These are phyloP conservation scores for Oligia fasciuncula DNA, from an alignment of 2,888 invertebrate species.

Conservation along the genomic window DNA sequence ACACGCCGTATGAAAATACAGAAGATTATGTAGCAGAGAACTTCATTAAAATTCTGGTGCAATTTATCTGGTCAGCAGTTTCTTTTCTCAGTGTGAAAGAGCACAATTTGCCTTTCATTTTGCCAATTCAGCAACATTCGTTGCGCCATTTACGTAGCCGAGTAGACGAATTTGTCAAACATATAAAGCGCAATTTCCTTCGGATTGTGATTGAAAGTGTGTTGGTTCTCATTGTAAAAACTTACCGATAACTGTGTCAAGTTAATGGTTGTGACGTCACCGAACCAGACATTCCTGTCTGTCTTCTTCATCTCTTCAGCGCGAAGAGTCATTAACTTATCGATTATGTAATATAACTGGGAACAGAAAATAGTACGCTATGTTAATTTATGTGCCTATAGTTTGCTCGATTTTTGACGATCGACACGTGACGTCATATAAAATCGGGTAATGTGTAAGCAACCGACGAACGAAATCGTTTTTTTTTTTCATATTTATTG, in stretches of 20 bases:
- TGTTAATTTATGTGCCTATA: background rate
- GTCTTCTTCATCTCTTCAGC: conserved; percentile 90
- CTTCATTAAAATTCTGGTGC: background rate
- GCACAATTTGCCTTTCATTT: no score
- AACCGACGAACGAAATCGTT: background rate
- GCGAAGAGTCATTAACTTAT: conserved; percentile 92
- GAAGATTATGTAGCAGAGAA: background rate
- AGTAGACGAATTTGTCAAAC: background rate
- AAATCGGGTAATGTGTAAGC: background rate
- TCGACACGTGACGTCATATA: background rate
- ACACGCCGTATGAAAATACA: background rate
- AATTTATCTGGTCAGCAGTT: background rate
- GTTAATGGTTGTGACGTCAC: conserved; percentile 94
- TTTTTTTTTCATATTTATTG: background rate
- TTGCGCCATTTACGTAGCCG: background rate
- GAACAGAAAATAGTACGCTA: conserved; percentile 38
- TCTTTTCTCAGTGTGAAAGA: no score
- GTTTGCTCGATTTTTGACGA: background rate
- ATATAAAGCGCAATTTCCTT: background rate
- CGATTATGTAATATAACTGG: conserved; percentile 88
- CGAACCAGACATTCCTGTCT: conserved; percentile 85
- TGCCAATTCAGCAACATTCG: no score
- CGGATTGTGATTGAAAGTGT: background rate
- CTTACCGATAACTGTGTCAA: conserved; percentile 89
- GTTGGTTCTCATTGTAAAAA: background rate